Conservation (phyloP, 2,113 vertebrate species). For the Prietella phreatophila region DNA sequence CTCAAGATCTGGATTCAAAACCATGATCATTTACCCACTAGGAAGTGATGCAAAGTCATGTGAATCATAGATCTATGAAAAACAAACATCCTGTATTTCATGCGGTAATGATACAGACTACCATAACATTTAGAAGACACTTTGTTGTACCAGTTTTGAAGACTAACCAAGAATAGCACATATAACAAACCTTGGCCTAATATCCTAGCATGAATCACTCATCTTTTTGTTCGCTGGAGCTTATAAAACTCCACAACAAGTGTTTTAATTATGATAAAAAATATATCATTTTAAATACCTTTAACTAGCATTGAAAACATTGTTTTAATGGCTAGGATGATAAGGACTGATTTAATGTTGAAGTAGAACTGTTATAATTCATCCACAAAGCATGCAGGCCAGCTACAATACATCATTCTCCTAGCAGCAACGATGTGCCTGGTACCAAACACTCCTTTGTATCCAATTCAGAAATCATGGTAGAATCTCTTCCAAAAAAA, state of each 20-base stretch:
- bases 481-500: conserved; percentile 51
- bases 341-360: conserved; percentile 21
- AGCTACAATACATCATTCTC: conserved; percentile 55
- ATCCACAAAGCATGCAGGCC: background rate
- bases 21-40: conserved; percentile 29
- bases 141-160: background rate
- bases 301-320: background rate
- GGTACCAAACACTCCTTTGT: conserved; percentile 64
- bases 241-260: background rate
- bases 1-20: background rate
- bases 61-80: conserved; percentile 1
- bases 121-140: background rate
- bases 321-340: background rate
- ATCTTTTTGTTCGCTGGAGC: background rate
- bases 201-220: background rate
- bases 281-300: background rate
- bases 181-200: background rate
- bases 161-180: background rate
- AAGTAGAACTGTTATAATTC: conserved; percentile 24
- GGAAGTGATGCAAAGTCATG: conserved; percentile 39
- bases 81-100: background rate
- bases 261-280: conserved; percentile 3
- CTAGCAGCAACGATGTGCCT: conserved; percentile 65
- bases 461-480: conserved; percentile 68
- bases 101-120: background rate